phyloP scores from a whole-genome alignment of 2,888 invertebrate species.

The Globia sparganii region DNA sequence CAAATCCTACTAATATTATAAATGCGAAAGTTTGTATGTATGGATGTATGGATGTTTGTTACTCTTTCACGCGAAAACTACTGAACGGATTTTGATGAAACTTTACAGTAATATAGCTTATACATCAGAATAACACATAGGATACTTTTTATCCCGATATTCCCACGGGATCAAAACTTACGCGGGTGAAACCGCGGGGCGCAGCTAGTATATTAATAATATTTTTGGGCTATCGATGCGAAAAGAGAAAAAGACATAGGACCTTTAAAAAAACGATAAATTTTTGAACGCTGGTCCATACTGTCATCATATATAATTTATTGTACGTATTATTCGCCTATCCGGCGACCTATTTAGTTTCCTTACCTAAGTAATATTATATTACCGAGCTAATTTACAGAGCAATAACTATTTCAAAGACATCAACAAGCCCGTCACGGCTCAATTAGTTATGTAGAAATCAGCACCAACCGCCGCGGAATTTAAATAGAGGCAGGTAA shows the following conservation, averaged over 20 bases:
- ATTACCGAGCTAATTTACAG: conserved; percentile 30
- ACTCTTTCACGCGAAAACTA: too few relatives aligned
- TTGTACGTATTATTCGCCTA: background rate
- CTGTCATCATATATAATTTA: background rate
- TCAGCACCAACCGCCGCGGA: conserved; percentile 64
- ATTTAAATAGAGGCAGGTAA: conserved; percentile 65
- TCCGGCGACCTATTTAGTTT: background rate
- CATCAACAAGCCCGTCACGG: conserved; percentile 68
- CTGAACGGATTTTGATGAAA: too few relatives aligned
- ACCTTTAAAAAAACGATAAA: background rate
- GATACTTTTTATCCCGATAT: too few relatives aligned
- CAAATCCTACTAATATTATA: too few relatives aligned
- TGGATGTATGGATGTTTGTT: too few relatives aligned
- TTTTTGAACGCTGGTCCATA: background rate
- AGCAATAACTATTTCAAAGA: conserved; percentile 54
- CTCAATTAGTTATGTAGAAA: conserved; percentile 72
- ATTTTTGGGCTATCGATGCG: too few relatives aligned
- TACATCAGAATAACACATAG: too few relatives aligned
- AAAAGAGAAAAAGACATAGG: background rate
- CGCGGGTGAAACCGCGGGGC: too few relatives aligned
- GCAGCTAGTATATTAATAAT: too few relatives aligned
- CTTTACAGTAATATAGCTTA: too few relatives aligned
- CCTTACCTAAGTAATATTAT: conserved; percentile 30
- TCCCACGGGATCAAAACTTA: too few relatives aligned
- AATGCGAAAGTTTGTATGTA: too few relatives aligned